Base-by-base conservation (phyloP, 2,797 vertebrate species). In the Prunella strophiata region DNA sequence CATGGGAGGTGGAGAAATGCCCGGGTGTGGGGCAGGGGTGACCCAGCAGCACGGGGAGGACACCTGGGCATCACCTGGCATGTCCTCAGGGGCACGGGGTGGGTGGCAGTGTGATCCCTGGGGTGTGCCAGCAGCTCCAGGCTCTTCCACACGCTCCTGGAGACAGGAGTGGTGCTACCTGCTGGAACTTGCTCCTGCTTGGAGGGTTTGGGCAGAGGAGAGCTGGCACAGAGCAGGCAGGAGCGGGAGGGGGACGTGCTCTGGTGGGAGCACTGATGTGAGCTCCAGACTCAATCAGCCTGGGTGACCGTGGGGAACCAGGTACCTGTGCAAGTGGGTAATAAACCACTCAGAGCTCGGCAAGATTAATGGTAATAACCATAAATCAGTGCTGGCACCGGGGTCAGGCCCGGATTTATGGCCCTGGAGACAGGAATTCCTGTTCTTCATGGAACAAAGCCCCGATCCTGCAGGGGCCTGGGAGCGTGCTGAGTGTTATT, bases 361-460 rank as follows among this genome's bases (percentile, higher is more conserved):
- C 91, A 72, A 92, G 96, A 94, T 93, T 89, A 92, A 95, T 94
- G 91, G 92, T 26, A 92, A 95, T 91, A 88, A 91, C 90, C 57
- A 57, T 91, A 95, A 95, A 96, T 95, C 95, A 93, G 88, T 0
- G 22, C 71, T 16, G 59, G 88, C 82, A 92, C 79, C 70, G 26
- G 83, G 93, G 93, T 88, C 94, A 88, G 90, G 65, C 3, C 57
- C 38, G 92, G 62, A 95, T 97, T 94, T 95, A 95, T 40, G 75
- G 88, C 95, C 94, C 93, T 9, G 78, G 91, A 96, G 95, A 85
- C 93, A 94, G 93, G 93, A 95, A 93, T 95, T 95, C 94, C 88
- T 94, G 74, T 89, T 96, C 94, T 95, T 86, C 74, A 63, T 40
- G 92, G 93, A 95, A 94, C 92, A 94, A 96, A 95, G 78, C 80